Evolutionary conservation across 2,113 vertebrate genomes (phyloP), one percentile per base, ranked within the genome.

Genomic region (Tachycineta bicolor): DNA sequence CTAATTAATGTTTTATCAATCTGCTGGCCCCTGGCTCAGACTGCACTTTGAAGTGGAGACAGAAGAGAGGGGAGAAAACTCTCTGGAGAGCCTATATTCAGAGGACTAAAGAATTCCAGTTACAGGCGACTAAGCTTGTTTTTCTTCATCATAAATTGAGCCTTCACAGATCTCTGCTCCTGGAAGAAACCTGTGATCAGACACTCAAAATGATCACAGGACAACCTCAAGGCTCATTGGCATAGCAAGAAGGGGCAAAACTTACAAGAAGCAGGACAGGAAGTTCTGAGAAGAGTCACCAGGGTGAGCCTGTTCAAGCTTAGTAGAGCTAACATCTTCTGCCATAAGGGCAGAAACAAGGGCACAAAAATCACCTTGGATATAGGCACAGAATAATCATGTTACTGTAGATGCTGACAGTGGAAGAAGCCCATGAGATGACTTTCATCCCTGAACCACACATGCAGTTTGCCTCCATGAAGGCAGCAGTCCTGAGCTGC

Each of bases 21-120:
- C 47, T 71, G 58, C 76, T 97, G 93, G 89, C 73, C 73, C 28
- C 58, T 74, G 46, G 89, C 92, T 94, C 89, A 97, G 79, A 64
- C 28, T 60, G 56, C 58, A 77, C 82, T 96, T 94, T 84, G 92
- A 96, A 89, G 44, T 14, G 26, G 28, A 83, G 86, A 62, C 92
- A 78, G 71, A 56, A 76, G 43, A 69, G 73, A 33, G 19, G 23
- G 8, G 6, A 26, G 26, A 18, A 93, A 58, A 25, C 47, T 84
- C 60, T 47, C 20, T 2, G 3, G 85, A 90, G 64, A 59, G 21
- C 0, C 0, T 64, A 26, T 49, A 67, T 71, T 87, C 28, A 7
- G 82, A 83, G 47, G 67, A 74, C 37, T 53, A 74, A 78, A 60
- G 26, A 94, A 90, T 73, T 94, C 63, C 68, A 89, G 49, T 83